These are phyloP conservation scores for Chelonia mydas DNA, from an alignment of 2,797 vertebrate genomes.

Conservation along the genomic window DNA sequence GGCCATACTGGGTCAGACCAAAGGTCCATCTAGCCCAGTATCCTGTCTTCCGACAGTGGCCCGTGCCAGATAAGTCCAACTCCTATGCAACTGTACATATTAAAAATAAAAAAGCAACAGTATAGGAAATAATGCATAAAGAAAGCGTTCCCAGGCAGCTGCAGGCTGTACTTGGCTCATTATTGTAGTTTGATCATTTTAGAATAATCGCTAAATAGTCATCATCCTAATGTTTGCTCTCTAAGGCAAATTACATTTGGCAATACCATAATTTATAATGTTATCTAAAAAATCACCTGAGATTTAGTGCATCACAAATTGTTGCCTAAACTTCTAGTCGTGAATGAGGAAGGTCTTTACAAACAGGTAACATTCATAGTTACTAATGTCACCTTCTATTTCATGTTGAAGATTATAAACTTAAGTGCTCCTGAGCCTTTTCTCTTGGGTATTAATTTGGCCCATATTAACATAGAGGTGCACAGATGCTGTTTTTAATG, in stretches of 20 bases:
- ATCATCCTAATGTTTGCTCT: not conserved
- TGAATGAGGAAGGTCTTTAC: not conserved
- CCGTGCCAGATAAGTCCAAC: not conserved
- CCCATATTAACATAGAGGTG: not conserved
- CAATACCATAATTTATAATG: not conserved
- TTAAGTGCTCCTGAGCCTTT: not conserved
- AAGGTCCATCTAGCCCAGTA: no score
- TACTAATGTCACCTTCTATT: not conserved
- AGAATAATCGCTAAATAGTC: not conserved
- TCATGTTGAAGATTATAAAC: not conserved
- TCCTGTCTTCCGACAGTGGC: no score
- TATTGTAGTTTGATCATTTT: not conserved
- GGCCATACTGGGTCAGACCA: no score
- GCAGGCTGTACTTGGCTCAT: not conserved
- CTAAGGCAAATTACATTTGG: not conserved
- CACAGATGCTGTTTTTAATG: not conserved
- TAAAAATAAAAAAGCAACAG: not conserved
- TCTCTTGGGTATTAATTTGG: not conserved
- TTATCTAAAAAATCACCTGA: not conserved
- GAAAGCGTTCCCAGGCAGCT: not conserved
- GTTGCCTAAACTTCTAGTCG: not conserved
- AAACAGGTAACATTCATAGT: not conserved
- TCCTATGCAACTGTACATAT: not conserved
- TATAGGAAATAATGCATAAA: not conserved
- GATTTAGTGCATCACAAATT: not conserved